Evolutionary conservation across 2,113 vertebrate genomes (phyloP).

Genomic region (Tragelaphus strepsiceros): DNA sequence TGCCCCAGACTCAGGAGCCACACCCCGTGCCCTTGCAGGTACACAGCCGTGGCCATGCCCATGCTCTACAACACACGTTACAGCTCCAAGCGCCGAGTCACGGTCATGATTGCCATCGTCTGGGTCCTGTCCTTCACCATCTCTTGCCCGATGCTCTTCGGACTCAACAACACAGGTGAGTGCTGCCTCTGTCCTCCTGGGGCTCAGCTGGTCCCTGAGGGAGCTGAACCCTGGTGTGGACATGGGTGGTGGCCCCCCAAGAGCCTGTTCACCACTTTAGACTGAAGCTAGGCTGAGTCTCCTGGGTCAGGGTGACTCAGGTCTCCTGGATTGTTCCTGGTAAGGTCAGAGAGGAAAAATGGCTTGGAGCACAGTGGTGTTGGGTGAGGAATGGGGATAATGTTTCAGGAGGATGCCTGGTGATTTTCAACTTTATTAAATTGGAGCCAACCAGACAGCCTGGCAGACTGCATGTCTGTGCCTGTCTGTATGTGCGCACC

Average conservation of each 20-base stretch:
- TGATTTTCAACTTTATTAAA: background rate
- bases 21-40: constrained; percentile 75
- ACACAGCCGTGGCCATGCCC: constrained; percentile 98
- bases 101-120: constrained; percentile 95
- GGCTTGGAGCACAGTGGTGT: background rate
- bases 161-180: constrained; percentile 96
- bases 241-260: background rate
- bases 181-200: background rate
- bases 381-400: background rate
- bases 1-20: background rate
- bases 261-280: background rate
- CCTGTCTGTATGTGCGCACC: background rate
- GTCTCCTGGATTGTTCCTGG: background rate
- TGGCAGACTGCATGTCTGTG: background rate
- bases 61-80: constrained; percentile 99
- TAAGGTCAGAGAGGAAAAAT: background rate
- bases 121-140: constrained; percentile 98
- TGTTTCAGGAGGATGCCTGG: background rate
- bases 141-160: constrained; percentile 96
- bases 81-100: constrained; percentile 96
- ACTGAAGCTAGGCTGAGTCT: background rate
- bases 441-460: background rate
- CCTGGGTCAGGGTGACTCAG: too few relatives aligned
- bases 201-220: background rate
- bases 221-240: background rate